Evolutionary conservation across 2,888 invertebrate genomes (phyloP).

Genomic region (Bombyx huttoni): DNA sequence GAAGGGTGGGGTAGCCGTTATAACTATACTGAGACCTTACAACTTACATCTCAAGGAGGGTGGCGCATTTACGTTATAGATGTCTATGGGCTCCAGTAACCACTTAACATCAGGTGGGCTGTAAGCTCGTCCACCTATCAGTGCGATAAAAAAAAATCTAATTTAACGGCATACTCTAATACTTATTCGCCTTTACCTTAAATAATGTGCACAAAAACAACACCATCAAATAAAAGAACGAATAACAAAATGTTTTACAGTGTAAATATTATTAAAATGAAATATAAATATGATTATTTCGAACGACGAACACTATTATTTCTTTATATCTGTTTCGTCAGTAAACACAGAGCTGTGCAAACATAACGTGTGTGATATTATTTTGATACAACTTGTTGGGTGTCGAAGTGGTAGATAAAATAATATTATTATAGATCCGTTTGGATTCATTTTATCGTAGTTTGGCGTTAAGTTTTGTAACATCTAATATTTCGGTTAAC

Average conservation of each 20-base stretch:
- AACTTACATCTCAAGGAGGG: too few relatives aligned
- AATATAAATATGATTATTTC: background rate
- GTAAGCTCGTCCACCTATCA: too few relatives aligned
- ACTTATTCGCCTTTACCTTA: too few relatives aligned
- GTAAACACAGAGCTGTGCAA: background rate
- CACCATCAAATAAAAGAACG: too few relatives aligned
- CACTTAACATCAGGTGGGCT: too few relatives aligned
- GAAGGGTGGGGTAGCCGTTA: too few relatives aligned
- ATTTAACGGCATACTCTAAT: too few relatives aligned
- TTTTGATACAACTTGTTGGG: background rate
- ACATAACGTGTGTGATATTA: background rate
- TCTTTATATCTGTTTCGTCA: background rate
- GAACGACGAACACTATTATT: background rate
- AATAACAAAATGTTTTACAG: background rate
- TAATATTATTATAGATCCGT: background rate
- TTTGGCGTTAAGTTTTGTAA: background rate
- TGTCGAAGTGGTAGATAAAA: background rate
- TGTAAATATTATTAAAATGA: background rate
- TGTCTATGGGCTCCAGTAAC: too few relatives aligned
- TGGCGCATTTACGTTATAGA: too few relatives aligned
- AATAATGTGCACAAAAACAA: too few relatives aligned
- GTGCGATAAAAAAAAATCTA: too few relatives aligned
- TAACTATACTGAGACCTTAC: too few relatives aligned
- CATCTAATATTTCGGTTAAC: background rate
- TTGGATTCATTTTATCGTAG: background rate